Evolutionary conservation across 2,888 invertebrate genomes (phyloP), one percentile per base, ranked within the genome.

Genomic region (Acleris emargana): DNA sequence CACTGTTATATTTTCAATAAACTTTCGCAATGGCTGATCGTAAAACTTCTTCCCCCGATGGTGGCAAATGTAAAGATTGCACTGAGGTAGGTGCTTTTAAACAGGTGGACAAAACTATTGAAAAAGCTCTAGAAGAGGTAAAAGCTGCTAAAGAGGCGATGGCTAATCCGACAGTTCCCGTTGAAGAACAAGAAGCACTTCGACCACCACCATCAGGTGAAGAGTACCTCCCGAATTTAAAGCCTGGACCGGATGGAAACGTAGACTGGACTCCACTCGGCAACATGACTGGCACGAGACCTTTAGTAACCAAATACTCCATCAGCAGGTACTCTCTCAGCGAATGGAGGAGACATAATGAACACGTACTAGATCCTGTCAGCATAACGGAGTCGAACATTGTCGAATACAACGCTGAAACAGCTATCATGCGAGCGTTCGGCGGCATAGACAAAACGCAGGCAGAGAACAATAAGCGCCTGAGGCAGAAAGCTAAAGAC

Each of bases 281-380:
- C 0, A 94, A 93, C 0, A 89, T 96, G 76, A 96, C 96, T 0
- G 96, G 96, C 3, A 95, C 96, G 0, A 91, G 96, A 69, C 96
- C 96, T 0, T 93, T 94, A 0, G 96, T 96, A 11, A 96, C 96
- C 84, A 95, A 95, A 75, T 96, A 96, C 78, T 95, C 96, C 0
- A 90, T 96, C 53, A 95, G 96, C 13, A 91, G 95, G 73, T 96
- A 94, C 78, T 96, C 96, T 62, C 93, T 95, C 0, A 94, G 93
- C 9, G 96, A 97, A 85, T 97, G 97, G 97, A 91, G 95, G 32
- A 82, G 91, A 47, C 93, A 94, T 68, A 95, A 95, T 72, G 87
- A 93, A 13, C 85, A 93, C 42, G 82, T 93, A 0, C 81, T 95
- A 4, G 89, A 93, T 62, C 85, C 84, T 68, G 87, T 89, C 67